phyloP scores from a whole-genome alignment of 2,888 invertebrate species.

The Priocnemis perturbator region DNA sequence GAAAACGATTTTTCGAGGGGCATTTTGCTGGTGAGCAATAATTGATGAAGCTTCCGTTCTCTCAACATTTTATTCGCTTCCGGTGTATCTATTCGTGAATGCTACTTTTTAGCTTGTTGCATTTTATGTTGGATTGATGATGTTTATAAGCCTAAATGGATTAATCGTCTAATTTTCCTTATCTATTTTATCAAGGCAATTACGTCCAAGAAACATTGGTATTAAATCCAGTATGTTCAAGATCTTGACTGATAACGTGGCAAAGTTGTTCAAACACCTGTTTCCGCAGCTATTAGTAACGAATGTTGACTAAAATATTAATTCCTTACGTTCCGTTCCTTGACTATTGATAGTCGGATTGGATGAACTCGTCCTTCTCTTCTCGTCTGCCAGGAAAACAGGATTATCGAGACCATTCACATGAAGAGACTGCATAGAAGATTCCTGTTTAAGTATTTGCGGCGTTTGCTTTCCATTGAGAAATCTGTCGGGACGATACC shows the following conservation, averaged over 20 bases:
- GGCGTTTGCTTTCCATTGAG: slow-evolving; percentile 29
- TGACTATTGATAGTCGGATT: slow-evolving; percentile 35
- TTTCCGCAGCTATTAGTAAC: too few relatives aligned
- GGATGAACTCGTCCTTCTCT: slow-evolving; percentile 50
- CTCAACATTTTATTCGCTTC: slow-evolving; percentile 60
- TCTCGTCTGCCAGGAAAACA: slow-evolving; percentile 59
- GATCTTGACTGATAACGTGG: too few relatives aligned
- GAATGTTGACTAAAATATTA: too few relatives aligned
- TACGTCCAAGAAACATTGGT: too few relatives aligned
- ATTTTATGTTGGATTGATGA: too few relatives aligned
- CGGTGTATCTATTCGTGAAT: slow-evolving; percentile 14
- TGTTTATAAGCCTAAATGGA: too few relatives aligned
- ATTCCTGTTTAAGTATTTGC: slow-evolving; percentile 46
- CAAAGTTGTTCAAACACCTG: too few relatives aligned
- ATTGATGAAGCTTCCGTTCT: slow-evolving; percentile 77
- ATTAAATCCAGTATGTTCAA: too few relatives aligned
- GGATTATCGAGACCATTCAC: slow-evolving; percentile 66
- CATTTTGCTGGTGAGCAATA: slow-evolving; percentile 78
- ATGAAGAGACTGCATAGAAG: slow-evolving; percentile 46
- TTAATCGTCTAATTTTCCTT: too few relatives aligned
- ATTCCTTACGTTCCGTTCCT: slow-evolving; percentile 39
- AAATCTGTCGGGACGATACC: slow-evolving; percentile 18
- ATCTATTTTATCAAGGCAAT: too few relatives aligned
- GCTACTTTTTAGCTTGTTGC: too few relatives aligned
- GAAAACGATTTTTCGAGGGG: slow-evolving; percentile 88